Evolutionary conservation across 2,888 invertebrate genomes (phyloP), one percentile per base, ranked within the genome.

Genomic region (Pediacus dermestoides): DNA sequence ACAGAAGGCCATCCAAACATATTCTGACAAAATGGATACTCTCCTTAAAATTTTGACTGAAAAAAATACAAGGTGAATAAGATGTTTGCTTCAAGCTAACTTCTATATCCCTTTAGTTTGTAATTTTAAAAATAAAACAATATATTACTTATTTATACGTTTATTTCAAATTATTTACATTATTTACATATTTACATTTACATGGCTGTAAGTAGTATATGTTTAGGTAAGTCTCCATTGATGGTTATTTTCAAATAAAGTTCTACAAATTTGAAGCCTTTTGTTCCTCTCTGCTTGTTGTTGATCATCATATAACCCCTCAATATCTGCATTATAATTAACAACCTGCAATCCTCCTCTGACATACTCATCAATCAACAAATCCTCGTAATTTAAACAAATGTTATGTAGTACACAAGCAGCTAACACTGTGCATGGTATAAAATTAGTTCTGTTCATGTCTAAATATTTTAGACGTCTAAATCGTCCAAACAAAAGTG

Each of bases 381-480:
- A 18, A n/a, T 18, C 21, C 6, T 18, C n/a, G 21, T 18, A 7
- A 7, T 7, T 6, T 18, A 18, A 18, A 18, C 21, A 18, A 7
- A 18, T 18, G n/a, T 18, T 18, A 18, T 18, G 21, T 18, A 18
- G n/a, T 18, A 18, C 21, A 18, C 21, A 18, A 18, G 6, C 33
- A n/a, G 54, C 55, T 23, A 55, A 16, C 12, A 56, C 37, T 10
- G 44, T 47, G 11, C 36, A 13, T 32, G 57, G 52, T 15, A 55
- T 50, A 12, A 50, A 39, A 39, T 56, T 49, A 8, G 33, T 36
- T 22, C 46, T 27, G 15, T 52, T 53, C 55, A 58, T 57, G 31
- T 57, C 52, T 8, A 59, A 16, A 36, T 37, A 58, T 33, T 50
- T 48, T 4, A 57, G 28, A 21, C 57, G 21, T n/a, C 57, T 21